Base-by-base conservation (phyloP, 2,113 vertebrate species). In the Indicator maculatus region DNA sequence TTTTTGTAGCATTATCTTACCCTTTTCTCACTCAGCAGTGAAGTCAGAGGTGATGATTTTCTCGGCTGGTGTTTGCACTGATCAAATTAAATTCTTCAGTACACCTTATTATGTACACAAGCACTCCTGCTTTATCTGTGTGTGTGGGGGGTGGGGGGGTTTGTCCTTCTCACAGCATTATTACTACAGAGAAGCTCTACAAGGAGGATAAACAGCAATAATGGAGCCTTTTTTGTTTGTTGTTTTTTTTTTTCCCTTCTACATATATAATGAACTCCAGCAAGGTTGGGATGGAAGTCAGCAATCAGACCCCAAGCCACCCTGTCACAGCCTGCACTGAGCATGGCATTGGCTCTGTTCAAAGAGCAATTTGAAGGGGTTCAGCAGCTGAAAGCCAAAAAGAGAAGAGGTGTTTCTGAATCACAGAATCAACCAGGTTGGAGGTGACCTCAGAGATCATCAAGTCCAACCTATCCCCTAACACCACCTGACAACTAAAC, bases 31-130 rank as follows among this genome's bases (percentile, higher is more conserved):
- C 30, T 75, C 75, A 95, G 86, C 27, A 83, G 38, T 67, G 50
- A 74, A 89, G 58, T 71, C 53, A 55, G 30, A 83, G 53, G 73
- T 73, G 56, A 87, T 86, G 15, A 88, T 88, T 97, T 95, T 88
- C 64, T 88, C n/a, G 70, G 31, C 61, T n/a, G 19, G 5, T 93
- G 69, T 92, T 94, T 94, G 41, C 83, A 90, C 15, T 56, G 75
- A 93, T 83, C 52, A 91, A 72, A 94, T 92, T 61, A 90, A 96
- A 66, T 36, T 66, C 64, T 87, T 94, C 12, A 5, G 47, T 73
- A 77, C 39, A 56, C 41, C 8, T 70, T 56, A 71, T 84, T 93
- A 71, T 50, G 44, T 80, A 89, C 75, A 65, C 52, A 83, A 85
- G 21, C 38, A 58, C 60, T 91, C 1, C 0, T 58, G 26, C 47